Base-by-base conservation (phyloP, 2,888 invertebrate genomes). In the Mycalesis mineus region DNA sequence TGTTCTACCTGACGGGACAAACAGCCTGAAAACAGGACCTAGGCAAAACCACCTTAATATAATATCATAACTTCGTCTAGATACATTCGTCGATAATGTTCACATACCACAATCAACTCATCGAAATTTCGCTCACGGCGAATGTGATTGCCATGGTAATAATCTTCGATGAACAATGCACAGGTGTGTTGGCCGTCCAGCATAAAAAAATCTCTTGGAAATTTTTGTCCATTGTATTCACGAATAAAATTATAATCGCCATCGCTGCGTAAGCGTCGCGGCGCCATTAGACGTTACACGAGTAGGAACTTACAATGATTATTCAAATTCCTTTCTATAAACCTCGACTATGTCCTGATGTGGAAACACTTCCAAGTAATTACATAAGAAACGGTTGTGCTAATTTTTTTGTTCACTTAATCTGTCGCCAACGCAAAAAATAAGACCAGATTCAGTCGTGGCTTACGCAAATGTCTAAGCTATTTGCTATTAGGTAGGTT, bases 151-250 rank as follows among this genome's bases (percentile, higher is more conserved):
- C 62, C 63, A 66, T 67, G 65, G 68, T 65, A 68, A 70, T 67
- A 65, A 70, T 71, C 69, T 72, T 72, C 71, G 73, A 69, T 69
- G 74, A 72, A 71, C 72, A 72, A 72, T 72, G 57, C 92, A 92
- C 88, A 94, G 94, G 68, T 94, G 94, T 93, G 91, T 91, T 58
- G 80, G n/a, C 90, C 68, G 91, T 71, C 70, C 73, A 74, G 69
- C 72, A 69, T 71, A 71, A 72, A 71, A 65, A 68, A 64, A 13
- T 7, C 78, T 81, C 81, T 77, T 66, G 73, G 83, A 83, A 84
- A 70, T 74, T 70, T 47, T 73, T 64, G 68, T 50, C 70, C 74
- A 77, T 78, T 82, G 80, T 81, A 70, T 73, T 55, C 71, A 75
- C 77, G 71, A 77, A 81, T 78, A 78, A 80, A 77, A 82, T 79